These are phyloP conservation scores for Furnarius figulus DNA, from an alignment of 2,113 vertebrate genomes.

Conservation along the genomic window DNA sequence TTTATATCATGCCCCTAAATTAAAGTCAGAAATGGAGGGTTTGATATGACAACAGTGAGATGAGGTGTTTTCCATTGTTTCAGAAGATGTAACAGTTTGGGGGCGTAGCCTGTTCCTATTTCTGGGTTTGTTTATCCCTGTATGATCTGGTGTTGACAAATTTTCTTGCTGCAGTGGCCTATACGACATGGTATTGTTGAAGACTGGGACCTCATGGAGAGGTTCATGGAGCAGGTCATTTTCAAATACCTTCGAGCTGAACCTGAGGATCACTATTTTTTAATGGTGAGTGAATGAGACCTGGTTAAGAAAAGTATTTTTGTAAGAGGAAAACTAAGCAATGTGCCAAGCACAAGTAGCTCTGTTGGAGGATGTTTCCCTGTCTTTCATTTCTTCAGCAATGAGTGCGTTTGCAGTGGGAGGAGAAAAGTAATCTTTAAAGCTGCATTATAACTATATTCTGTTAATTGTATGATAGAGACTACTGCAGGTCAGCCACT, in stretches of 20 bases:
- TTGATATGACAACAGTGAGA: background rate
- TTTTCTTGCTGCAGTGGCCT: constrained; percentile 75
- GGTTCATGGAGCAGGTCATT: constrained; percentile 89
- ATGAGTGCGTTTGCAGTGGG: accelerated
- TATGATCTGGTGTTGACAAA: background rate
- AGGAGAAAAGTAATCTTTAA: background rate
- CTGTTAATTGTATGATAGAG: background rate
- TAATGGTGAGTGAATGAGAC: constrained; percentile 79
- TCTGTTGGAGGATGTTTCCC: background rate
- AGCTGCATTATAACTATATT: background rate
- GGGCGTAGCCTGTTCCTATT: background rate
- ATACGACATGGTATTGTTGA: constrained; percentile 83
- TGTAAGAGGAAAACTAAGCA: background rate
- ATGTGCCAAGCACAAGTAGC: background rate
- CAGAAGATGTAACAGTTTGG: background rate
- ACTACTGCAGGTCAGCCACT: background rate
- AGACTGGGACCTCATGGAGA: constrained; percentile 92
- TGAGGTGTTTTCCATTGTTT: background rate
- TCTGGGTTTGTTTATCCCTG: background rate
- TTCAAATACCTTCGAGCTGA: constrained; percentile 89
- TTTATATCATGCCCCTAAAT: background rate
- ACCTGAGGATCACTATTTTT: constrained; percentile 88
- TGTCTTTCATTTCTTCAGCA: background rate
- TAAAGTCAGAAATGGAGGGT: background rate
- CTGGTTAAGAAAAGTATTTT: background rate